A percentile compares a stretch with the other conserved stretches of the same genome.
These are phyloP conservation scores for Popillia japonica DNA, from an alignment of 1,140 invertebrate genomes.

Conservation along the genomic window DNA sequence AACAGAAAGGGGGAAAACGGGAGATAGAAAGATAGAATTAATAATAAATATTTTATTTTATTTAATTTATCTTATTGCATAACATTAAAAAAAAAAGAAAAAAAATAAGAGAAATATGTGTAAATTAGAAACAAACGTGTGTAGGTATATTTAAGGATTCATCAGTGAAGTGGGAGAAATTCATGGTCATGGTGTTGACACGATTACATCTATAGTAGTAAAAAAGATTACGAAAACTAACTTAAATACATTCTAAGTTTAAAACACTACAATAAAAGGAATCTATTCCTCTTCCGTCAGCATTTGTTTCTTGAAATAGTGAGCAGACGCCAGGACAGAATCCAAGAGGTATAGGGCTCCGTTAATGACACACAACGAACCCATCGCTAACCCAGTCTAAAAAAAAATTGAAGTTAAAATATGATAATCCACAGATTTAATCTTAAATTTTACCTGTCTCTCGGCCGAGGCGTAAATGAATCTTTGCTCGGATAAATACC, in stretches of 20 bases:
- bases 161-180: too few species aligned
- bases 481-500: slow-evolving; percentile 79
- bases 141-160: too few species aligned
- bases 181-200: too few species aligned
- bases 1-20: too few species aligned
- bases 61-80: too few species aligned
- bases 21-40: too few species aligned
- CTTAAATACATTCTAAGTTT: neutral
- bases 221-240: neutral
- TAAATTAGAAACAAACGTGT: too few species aligned
- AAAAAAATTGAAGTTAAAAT: slow-evolving; percentile 51
- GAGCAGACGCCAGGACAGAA: slow-evolving; percentile 76
- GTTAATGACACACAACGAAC: slow-evolving; percentile 78
- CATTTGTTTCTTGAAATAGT: slow-evolving; percentile 72
- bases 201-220: neutral
- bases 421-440: slow-evolving; percentile 1
- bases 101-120: too few species aligned
- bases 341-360: slow-evolving; percentile 81
- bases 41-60: too few species aligned
- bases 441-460: slow-evolving; percentile 66
- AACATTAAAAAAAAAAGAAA: too few species aligned
- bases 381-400: slow-evolving; percentile 79
- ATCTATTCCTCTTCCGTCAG: neutral
- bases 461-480: slow-evolving; percentile 73
- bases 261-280: neutral